These are phyloP conservation scores for Aphelenchoides avenae DNA, from an alignment of 1,140 invertebrate genomes.

Conservation along the genomic window DNA sequence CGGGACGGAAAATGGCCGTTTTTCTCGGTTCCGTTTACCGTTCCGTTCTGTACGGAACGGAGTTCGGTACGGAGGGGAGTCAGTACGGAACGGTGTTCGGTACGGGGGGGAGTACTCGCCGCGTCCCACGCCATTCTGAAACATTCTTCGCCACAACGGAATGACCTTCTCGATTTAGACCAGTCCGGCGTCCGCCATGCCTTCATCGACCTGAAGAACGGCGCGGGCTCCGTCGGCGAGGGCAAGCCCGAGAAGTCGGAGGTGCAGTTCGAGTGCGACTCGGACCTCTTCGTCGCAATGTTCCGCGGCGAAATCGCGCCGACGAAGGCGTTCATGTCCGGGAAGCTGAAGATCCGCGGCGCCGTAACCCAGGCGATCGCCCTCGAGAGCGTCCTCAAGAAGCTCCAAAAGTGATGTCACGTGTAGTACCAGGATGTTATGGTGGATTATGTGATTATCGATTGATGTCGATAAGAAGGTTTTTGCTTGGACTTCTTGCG, in stretches of 20 bases:
- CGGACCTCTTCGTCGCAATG: conserved; percentile 65
- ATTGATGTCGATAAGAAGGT: too few relatives aligned
- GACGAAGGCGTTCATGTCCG: conserved; percentile 86
- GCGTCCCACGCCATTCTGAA: too few relatives aligned
- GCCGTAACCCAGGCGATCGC: conserved; percentile 91
- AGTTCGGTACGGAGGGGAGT: too few relatives aligned
- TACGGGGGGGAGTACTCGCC: too few relatives aligned
- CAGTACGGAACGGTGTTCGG: too few relatives aligned
- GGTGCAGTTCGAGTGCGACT: conserved; percentile 78
- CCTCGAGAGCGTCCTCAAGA: conserved; percentile 85
- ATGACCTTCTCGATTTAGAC: conserved; percentile 82
- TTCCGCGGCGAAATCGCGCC: conserved; percentile 78
- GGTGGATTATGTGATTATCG: too few relatives aligned
- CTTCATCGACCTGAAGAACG: conserved; percentile 84
- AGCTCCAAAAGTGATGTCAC: conserved; percentile 71
- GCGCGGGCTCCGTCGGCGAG: conserved; percentile 72
- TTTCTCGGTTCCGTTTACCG: too few relatives aligned
- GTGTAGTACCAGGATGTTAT: too few relatives aligned
- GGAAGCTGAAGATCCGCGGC: conserved; percentile 88
- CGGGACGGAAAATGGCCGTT: too few relatives aligned
- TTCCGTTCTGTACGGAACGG: too few relatives aligned
- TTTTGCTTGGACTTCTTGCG: too few relatives aligned
- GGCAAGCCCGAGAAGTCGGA: conserved; percentile 73
- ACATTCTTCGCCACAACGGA: conserved; percentile 65
- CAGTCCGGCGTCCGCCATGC: too few relatives aligned